Conservation (phyloP, 2,113 vertebrate species). For the Ptyas mucosa region DNA sequence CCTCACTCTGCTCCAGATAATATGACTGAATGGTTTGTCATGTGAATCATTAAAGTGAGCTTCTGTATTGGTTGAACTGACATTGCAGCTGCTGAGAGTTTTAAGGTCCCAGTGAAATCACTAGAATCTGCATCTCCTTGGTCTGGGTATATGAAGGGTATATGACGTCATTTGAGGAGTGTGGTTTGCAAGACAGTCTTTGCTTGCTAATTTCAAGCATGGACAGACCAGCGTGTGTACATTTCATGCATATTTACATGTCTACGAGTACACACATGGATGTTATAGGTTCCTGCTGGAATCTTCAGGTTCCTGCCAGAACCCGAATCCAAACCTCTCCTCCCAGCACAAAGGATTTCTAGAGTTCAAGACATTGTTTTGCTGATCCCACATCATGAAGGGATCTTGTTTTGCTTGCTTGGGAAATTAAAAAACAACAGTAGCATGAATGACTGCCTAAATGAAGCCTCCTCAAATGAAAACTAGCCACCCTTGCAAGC, state of each 20-base stretch:
- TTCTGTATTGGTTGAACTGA: conserved; percentile 42
- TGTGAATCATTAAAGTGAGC: conserved; percentile 55
- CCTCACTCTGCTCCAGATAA: conserved; percentile 52
- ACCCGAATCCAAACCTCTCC: rapidly evolving
- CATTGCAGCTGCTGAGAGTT: conserved; percentile 54
- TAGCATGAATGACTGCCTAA: background rate
- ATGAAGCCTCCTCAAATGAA: background rate
- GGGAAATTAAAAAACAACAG: background rate
- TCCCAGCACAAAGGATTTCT: background rate
- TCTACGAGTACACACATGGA: background rate
- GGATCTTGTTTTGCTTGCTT: background rate
- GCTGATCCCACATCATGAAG: background rate
- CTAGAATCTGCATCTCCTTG: conserved; percentile 46
- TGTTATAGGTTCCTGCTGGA: rapidly evolving
- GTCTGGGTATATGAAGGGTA: conserved; percentile 11
- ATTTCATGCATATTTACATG: background rate
- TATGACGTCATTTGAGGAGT: conserved; percentile 30
- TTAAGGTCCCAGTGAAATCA: conserved; percentile 47
- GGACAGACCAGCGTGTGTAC: background rate
- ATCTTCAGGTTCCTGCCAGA: background rate
- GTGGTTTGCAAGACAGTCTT: background rate
- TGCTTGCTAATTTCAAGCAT: conserved; percentile 6
- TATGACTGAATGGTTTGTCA: conserved; percentile 52
- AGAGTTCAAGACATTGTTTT: background rate
- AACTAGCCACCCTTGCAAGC: background rate